Evolutionary conservation across 2,888 invertebrate species (phyloP).

Genomic region (Pycnomerus fuliginosus): DNA sequence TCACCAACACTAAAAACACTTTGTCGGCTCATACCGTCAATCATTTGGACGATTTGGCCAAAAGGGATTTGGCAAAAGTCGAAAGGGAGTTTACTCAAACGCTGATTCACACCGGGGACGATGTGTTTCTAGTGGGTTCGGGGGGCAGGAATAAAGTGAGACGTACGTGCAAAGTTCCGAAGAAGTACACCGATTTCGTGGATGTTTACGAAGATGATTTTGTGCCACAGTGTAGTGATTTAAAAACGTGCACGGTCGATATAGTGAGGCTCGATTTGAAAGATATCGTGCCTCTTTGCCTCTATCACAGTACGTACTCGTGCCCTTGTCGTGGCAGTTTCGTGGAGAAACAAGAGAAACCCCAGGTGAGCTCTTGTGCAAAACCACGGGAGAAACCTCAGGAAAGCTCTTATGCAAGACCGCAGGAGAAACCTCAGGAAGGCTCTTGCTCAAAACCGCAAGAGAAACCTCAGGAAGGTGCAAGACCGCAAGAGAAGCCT

Average conservation of each 20-base stretch:
- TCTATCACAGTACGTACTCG: slow-evolving; percentile 65
- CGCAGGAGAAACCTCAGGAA: background rate
- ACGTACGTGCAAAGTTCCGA: slow-evolving; percentile 61
- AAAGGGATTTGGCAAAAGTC: slow-evolving; percentile 61
- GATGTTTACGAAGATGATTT: background rate
- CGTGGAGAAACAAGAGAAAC: slow-evolving; percentile 7
- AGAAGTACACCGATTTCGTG: slow-evolving; percentile 61
- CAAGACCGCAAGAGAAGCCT: background rate
- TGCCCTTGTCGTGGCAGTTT: slow-evolving; percentile 63
- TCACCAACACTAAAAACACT: slow-evolving; percentile 13
- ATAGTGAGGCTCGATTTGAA: slow-evolving; percentile 27
- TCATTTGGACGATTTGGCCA: slow-evolving; percentile 55
- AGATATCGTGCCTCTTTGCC: slow-evolving; percentile 63
- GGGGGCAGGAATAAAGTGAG: slow-evolving; percentile 55
- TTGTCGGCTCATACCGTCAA: slow-evolving; percentile 44
- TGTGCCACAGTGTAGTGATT: slow-evolving; percentile 8
- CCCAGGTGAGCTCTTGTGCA: background rate
- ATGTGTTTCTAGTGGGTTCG: slow-evolving; percentile 60
- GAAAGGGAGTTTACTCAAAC: slow-evolving; percentile 74
- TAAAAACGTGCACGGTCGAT: slow-evolving; percentile 25
- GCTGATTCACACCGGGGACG: slow-evolving; percentile 64
- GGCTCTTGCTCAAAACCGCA: slow-evolving; percentile 8
- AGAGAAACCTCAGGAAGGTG: no score
- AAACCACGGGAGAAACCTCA: background rate
- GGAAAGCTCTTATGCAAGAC: slow-evolving; percentile 7